Conservation (phyloP, 2,113 vertebrate species). For the Nestor notabilis region DNA sequence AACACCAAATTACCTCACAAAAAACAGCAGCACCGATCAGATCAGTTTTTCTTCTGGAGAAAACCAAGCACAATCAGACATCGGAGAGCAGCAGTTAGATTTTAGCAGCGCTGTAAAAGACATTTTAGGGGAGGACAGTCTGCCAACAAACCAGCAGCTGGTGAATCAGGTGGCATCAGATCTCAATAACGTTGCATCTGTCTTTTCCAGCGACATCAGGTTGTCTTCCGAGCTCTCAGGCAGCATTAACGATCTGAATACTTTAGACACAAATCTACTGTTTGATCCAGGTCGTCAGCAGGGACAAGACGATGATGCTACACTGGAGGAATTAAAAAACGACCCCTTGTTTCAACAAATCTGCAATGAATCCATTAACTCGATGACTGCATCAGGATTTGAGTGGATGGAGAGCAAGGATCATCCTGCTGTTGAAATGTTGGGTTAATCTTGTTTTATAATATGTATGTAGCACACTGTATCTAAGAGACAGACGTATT, state of each 20-base stretch:
- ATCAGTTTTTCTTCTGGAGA: conserved; percentile 84
- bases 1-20: conserved; percentile 90
- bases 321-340: conserved; percentile 92
- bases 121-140: conserved; percentile 84
- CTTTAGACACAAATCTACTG: conserved; percentile 93
- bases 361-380: conserved; percentile 88
- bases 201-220: conserved; percentile 90
- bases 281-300: conserved; percentile 96
- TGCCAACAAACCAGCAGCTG: conserved; percentile 83
- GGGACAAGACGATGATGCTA: conserved; percentile 89
- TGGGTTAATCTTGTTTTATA: conserved; percentile 89
- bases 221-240: conserved; percentile 93
- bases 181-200: conserved; percentile 77
- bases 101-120: conserved; percentile 91
- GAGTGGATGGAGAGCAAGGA: conserved; percentile 99
- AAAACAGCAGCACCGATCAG: conserved; percentile 85
- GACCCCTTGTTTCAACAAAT: conserved; percentile 96
- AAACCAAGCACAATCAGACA: conserved; percentile 88
- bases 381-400: conserved; percentile 85
- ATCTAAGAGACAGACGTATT: conserved; percentile 85
- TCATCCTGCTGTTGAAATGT: conserved; percentile 95
- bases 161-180: conserved; percentile 87
- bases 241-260: conserved; percentile 95
- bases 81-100: conserved; percentile 86
- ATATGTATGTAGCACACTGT: conserved; percentile 88